Base-by-base conservation (phyloP, 2,797 vertebrate species). In the Pitangus sulphuratus region DNA sequence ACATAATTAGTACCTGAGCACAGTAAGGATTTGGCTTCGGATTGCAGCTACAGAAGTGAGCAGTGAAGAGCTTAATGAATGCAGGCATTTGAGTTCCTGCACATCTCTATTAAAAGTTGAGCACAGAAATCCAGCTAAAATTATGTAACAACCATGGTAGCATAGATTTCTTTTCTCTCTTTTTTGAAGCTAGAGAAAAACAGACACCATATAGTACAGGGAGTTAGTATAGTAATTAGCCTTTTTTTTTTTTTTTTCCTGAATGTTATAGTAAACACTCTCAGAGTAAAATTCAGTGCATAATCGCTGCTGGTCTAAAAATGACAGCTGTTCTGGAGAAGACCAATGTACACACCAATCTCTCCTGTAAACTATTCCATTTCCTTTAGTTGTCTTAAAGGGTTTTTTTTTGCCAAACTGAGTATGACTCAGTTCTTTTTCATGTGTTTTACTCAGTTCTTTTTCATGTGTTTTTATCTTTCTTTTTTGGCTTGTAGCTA, bases 241-340 rank as follows among this genome's bases (percentile, higher is more conserved):
- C 33, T 84, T 89, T 89, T 94, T 85, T 89, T 42, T 58, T 44
- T 28, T 68, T 47, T 39, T 39, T 39, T 5, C n/a, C 74, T 89
- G 71, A 93, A 85, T 92, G 85, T 78, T 82, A 47, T 89, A 95
- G 89, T 96, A 97, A 97, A 96, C 74, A 90, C 30, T 94, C 95
- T 90, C 68, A 85, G 89, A 90, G 69, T 88, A 94, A 96, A 94
- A 91, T 90, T 95, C 80, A 91, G 82, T 91, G 87, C 86, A 94
- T 95, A 94, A 95, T 86, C 86, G 83, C 37, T 74, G 60, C 68
- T 94, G 82, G 84, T 88, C 93, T 95, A 84, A 94, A 96, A 96
- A 93, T 90, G 80, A 93, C 92, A 96, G 89, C 85, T 96, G 85
- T 74, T 90, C 80, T 91, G 64, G 62, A 95, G 92, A 96, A 84